A percentile compares a stretch with the other conserved stretches of the same genome.
Conservation (phyloP, 2,888 invertebrate species). For the Xestia c-nigrum region DNA sequence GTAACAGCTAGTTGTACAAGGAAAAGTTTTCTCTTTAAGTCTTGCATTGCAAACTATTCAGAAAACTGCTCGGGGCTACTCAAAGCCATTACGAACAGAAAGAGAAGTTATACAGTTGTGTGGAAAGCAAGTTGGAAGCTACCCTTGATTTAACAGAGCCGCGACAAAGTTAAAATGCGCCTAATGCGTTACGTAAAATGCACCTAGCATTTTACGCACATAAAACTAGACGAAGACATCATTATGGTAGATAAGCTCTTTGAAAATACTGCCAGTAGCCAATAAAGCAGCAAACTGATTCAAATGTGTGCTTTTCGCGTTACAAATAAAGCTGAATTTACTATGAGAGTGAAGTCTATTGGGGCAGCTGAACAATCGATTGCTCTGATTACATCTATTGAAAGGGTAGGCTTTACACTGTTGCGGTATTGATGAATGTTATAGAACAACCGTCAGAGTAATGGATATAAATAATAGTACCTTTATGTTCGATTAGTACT, state of each 20-base stretch:
- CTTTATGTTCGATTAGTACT: not conserved
- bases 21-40: not conserved
- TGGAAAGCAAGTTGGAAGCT: not conserved
- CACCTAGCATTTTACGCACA: too few relatives aligned
- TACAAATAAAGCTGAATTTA: not conserved
- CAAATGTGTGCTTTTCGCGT: not conserved
- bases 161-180: not conserved
- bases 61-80: not conserved
- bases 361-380: not conserved
- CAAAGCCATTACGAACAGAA: not conserved
- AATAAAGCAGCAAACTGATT: not conserved
- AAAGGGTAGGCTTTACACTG: constrained; percentile 3
- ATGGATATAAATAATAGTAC: not conserved
- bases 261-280: not conserved
- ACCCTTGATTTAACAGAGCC: not conserved
- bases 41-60: not conserved
- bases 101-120: not conserved
- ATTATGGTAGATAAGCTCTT: constrained; percentile 11
- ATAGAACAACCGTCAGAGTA: constrained; percentile 5
- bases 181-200: not conserved
- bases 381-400: not conserved
- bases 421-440: constrained; percentile 27
- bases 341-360: not conserved
- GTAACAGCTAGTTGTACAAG: not conserved
- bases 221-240: constrained; percentile 17